Base-by-base conservation (phyloP, 1,140 invertebrate genomes). In the Orchesella cincta region DNA sequence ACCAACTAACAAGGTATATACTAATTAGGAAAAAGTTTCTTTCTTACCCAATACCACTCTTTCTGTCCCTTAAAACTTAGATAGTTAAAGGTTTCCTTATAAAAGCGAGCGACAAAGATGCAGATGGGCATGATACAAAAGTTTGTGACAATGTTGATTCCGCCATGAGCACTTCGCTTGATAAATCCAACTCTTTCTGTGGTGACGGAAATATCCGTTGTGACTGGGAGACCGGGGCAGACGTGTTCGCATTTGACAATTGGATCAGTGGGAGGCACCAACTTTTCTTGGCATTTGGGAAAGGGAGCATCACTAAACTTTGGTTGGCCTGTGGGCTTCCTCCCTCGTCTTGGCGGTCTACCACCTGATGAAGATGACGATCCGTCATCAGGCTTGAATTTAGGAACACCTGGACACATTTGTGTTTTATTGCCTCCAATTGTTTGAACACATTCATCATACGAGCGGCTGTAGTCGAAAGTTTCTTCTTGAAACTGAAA, bases 31-130 rank as follows among this genome's bases (percentile, higher is more conserved):
- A n/a, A n/a, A n/a, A n/a, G n/a, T 46, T 8, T 46, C 31, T 26
- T 73, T 5, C 76, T 73, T 62, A 76, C 76, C 76, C 76, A 76
- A 26, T 76, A 76, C 76, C 76, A 76, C 0, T 36, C n/a, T 23
- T 73, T 76, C 0, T 23, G 36, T 34, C 76, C 76, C 52, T 73
- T 76, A 36, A 29, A 73, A 51, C 36, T 28, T 0, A 35, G 14
- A 1, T 23, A 1, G 39, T 76, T 76, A 31, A 34, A 76, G 2
- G 76, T 76, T 73, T 76, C 76, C 35, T 76, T 76, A 46, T 76
- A 76, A 26, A 76, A 76, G 39, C 76, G 31, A 1, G 76, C 76
- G 39, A 76, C 36, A 35, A 76, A 76, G 14, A 36, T 14, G 23
- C 67, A 72, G 14, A 76, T 54, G 0, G 76, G 76, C 70, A 76